Evolutionary conservation across 2,113 vertebrate species (phyloP).

Genomic region (Pelodiscus sinensis): DNA sequence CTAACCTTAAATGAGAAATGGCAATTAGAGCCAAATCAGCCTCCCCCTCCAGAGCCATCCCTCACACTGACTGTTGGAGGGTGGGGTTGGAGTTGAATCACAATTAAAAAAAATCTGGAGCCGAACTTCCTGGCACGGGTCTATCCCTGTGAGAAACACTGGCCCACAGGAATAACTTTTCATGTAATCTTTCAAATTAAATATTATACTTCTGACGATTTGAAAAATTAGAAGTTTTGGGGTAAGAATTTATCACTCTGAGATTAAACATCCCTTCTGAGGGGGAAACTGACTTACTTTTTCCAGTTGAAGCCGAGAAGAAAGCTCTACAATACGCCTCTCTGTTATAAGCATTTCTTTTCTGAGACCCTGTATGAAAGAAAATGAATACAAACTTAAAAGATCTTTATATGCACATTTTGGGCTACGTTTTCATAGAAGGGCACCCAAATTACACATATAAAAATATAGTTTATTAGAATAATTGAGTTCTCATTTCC

Average conservation of each 20-base stretch:
- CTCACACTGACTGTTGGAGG: not conserved
- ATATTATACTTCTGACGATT: not conserved
- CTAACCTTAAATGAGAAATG: not conserved
- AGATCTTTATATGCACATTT: not conserved
- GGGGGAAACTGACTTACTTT: conserved; percentile 76
- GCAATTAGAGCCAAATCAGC: not conserved
- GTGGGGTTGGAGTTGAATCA: not conserved
- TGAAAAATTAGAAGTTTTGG: not conserved
- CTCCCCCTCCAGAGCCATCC: not conserved
- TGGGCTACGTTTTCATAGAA: not conserved
- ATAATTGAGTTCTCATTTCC: not conserved
- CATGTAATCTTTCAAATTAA: not conserved
- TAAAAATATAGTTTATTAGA: not conserved
- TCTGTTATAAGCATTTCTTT: conserved; percentile 79
- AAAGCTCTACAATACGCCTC: conserved; percentile 79
- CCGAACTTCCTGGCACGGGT: not conserved
- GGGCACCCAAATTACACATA: not conserved
- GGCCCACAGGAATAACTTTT: not conserved
- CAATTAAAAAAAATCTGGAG: not conserved
- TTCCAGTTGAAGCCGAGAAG: conserved; percentile 78
- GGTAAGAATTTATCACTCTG: not conserved
- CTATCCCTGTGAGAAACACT: not conserved
- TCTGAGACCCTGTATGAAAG: conserved; percentile 80
- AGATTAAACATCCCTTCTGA: not conserved
- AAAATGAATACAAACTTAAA: conserved; percentile 3